Percentiles rank a stretch among this genome's conserved stretches.
These are phyloP conservation scores for Euphysa ruthae DNA, from an alignment of 30 jellyfish, hydroid and myxozoan genomes.

Conservation along the genomic window DNA sequence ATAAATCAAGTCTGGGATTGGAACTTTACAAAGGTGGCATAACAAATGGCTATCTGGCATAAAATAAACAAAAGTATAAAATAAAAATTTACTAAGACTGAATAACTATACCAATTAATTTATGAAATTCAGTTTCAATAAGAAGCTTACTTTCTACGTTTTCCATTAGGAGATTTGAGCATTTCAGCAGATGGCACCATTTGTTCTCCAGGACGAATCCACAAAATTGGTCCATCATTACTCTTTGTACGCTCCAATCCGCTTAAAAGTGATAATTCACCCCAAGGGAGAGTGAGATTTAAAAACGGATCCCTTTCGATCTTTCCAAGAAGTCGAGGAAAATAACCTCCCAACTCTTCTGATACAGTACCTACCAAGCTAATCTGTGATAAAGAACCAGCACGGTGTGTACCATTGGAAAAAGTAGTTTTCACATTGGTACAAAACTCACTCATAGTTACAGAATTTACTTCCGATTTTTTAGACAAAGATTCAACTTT, in stretches of 20 bases:
- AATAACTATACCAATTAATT: too few relatives aligned
- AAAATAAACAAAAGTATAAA: too few relatives aligned
- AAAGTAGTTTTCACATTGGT: constrained; percentile 55
- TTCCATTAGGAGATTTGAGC: constrained; percentile 62
- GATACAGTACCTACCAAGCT: constrained; percentile 92
- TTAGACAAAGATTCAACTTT: constrained; percentile 78
- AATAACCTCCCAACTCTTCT: constrained; percentile 87
- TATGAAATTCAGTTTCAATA: not conserved
- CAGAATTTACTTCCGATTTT: constrained; percentile 69
- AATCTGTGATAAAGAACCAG: constrained; percentile 75
- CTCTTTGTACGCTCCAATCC: constrained; percentile 58
- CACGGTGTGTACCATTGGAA: constrained; percentile 81
- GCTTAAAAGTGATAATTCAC: constrained; percentile 57
- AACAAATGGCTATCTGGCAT: too few relatives aligned
- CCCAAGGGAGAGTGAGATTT: constrained; percentile 88
- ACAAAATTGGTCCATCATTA: constrained; percentile 92
- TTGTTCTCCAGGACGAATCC: constrained; percentile 98
- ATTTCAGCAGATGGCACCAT: constrained; percentile 88
- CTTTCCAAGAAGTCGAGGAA: constrained; percentile 68
- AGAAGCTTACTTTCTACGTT: constrained; percentile 54
- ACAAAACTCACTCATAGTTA: constrained; percentile 53
- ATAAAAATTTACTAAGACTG: too few relatives aligned
- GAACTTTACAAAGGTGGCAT: too few relatives aligned
- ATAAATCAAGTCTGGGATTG: too few relatives aligned
- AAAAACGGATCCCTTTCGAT: constrained; percentile 84